Percentiles rank a stretch among this genome's conserved stretches.
Evolutionary conservation across 2,797 vertebrate genomes (phyloP).

Genomic region (Hippopotamyrus pictus): DNA sequence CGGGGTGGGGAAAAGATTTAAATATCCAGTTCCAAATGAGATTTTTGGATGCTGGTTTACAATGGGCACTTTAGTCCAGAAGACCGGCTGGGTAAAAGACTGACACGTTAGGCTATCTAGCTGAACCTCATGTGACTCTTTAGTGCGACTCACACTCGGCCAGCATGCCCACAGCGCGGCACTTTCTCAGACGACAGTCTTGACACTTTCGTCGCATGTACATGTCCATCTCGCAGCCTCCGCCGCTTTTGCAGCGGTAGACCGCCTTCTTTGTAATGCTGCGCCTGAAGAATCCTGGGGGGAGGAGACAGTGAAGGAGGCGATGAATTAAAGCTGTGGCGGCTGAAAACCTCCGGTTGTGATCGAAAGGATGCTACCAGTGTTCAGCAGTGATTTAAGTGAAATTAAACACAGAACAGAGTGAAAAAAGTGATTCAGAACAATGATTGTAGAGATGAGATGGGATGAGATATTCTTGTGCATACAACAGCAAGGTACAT

Average conservation of each 20-base stretch:
- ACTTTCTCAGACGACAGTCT: constrained; percentile 87
- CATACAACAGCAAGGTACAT: not conserved
- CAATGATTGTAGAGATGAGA: not conserved
- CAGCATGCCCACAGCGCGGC: constrained; percentile 88
- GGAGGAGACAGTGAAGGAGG: not conserved
- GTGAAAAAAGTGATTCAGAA: not conserved
- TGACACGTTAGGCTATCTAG: not conserved
- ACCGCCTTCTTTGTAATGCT: constrained; percentile 89
- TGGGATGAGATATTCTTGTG: not conserved
- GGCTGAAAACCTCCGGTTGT: not conserved
- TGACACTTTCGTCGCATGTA: constrained; percentile 95
- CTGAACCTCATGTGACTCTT: not conserved
- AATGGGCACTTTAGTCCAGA: not conserved
- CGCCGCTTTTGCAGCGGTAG: constrained; percentile 86
- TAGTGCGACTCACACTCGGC: constrained; percentile 75
- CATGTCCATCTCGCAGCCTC: constrained; percentile 94
- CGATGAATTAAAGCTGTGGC: not conserved
- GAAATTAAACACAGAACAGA: not conserved
- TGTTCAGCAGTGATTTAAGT: not conserved
- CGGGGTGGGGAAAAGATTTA: not conserved
- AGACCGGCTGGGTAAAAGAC: not conserved
- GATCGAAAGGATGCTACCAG: not conserved
- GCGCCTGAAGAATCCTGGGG: constrained; percentile 79
- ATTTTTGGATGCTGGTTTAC: not conserved
- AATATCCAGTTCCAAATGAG: not conserved